Percentiles rank a stretch among this genome's conserved stretches.
These are phyloP conservation scores for Fistularia tabacaria DNA, from an alignment of 2,797 vertebrate genomes.

Conservation along the genomic window DNA sequence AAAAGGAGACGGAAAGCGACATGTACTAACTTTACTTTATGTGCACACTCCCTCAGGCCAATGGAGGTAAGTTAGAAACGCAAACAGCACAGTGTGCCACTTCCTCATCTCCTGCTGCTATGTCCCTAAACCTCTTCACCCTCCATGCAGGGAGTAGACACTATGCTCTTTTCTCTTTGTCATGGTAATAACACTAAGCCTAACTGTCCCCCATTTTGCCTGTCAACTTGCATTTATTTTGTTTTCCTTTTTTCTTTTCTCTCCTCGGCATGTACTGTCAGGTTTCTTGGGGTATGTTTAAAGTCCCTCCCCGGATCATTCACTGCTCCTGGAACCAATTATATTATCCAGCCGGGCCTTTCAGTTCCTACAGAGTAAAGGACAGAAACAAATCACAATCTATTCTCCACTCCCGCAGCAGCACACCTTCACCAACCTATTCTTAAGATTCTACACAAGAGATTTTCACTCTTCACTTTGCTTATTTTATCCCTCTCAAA, in stretches of 20 bases:
- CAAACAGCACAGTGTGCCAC: constrained; percentile 65
- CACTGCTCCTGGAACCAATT: constrained; percentile 73
- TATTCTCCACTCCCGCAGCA: constrained; percentile 50
- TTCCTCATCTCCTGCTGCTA: constrained; percentile 78
- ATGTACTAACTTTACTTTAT: background rate
- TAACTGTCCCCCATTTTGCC: constrained; percentile 78
- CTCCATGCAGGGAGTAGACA: constrained; percentile 70
- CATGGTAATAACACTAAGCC: constrained; percentile 80
- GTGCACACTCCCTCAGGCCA: constrained; percentile 12
- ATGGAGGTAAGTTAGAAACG: constrained; percentile 7
- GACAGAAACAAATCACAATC: constrained; percentile 50
- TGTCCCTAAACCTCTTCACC: constrained; percentile 74
- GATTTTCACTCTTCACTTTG: constrained; percentile 45
- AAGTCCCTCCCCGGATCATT: constrained; percentile 64
- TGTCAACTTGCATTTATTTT: constrained; percentile 80
- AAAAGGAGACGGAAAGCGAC: constrained; percentile 24
- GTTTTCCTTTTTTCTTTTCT: constrained; percentile 69
- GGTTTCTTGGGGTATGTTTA: constrained; percentile 60
- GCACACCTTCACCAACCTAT: constrained; percentile 65
- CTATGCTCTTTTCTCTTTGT: constrained; percentile 75
- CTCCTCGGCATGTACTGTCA: constrained; percentile 64
- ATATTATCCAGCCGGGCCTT: constrained; percentile 64
- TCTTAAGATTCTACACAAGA: constrained; percentile 53
- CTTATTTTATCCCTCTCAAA: constrained; percentile 24
- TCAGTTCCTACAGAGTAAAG: constrained; percentile 50